Evolutionary conservation across 1,140 invertebrate species (phyloP), one percentile per base, ranked within the genome.

Genomic region (Thrips palmi): DNA sequence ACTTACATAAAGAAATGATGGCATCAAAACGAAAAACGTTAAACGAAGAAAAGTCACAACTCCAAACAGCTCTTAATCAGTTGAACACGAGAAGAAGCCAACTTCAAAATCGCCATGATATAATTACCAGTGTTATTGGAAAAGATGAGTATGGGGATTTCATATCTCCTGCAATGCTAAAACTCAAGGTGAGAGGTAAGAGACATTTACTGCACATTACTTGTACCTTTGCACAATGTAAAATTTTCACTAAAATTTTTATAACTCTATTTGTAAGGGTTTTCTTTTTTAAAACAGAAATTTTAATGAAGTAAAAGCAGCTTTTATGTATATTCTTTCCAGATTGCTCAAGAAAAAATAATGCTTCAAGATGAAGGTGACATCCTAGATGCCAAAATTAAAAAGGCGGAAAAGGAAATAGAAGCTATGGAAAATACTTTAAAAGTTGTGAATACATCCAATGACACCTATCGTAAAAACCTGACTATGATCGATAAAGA

Each of bases 391-490:
- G 60, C 59, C 2, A 64, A 70, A 33, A 72, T 80, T 12, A 55
- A 60, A 43, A 70, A 68, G 47, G 63, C 67, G 15, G 78, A 80
- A 56, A 57, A 66, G 21, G 77, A 81, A 53, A 74, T 80, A 41
- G 58, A 67, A 14, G 76, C 74, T 21, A 70, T 80, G 57, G 77
- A 82, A 53, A 77, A 76, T 47, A 78, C 76, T 10, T 49, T 81
- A 40, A 67, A 68, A 21, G 55, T 78, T 4, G 59, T 79, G 7
- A 74, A 73, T 50, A 53, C 62, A n/a, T 67, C 72, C 31, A 78
- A 80, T 49, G 53, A 37, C 2, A 42, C 39, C 24, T 52, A 45
- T 33, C 49, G 46, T 29, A 29, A 34, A 10, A 45, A 43, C 24
- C 25, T 53, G 19, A 44, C 45, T 11, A 27, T 43, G 2, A 39